Base-by-base conservation (phyloP, 2,888 invertebrate genomes). In the Alsophila aescularia region DNA sequence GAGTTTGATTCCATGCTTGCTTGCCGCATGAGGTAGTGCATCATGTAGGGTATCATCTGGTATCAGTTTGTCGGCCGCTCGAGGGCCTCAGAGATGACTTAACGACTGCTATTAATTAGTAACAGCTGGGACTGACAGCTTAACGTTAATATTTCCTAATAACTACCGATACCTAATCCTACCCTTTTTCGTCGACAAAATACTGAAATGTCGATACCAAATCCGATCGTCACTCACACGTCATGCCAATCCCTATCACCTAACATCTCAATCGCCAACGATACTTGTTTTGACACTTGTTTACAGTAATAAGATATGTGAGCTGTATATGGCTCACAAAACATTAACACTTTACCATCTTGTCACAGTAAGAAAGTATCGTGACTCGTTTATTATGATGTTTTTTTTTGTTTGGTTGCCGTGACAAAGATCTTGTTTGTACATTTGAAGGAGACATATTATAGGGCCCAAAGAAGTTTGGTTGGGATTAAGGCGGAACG, bases 211-310 rank as follows among this genome's bases (percentile, higher is more conserved):
- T 52, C 39, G 43, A 51, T 50, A 44, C 29, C 14, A 36, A 43
- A 27, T 32, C 35, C 32, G 36, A 31, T 36, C 27, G 53, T 56
- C 59, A 59, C 50, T 56, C 44, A 52, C n/a, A 29, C 18, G 16
- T 37, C 41, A 39, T 36, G 36, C 35, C 54, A 49, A 60, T 52
- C 45, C 47, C 42, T 43, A 48, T 54, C 57, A 37, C 45, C 15
- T 43, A 54, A 50, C 54, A 56, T 56, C 53, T 58, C 58, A 59
- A 48, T 59, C 58, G 39, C 40, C 35, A 50, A 51, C 43, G 44
- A 58, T 51, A 43, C 54, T 55, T 58, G 51, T 53, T 58, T 58
- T 62, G 62, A 64, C 64, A 57, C 60, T 64, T 60, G 58, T 64
- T 60, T 62, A 51, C 51, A 36, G 59, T 57, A 52, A 53, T 53